phyloP scores from a whole-genome alignment of 2,113 vertebrate genomes.

The Aldabrachelys gigantea region DNA sequence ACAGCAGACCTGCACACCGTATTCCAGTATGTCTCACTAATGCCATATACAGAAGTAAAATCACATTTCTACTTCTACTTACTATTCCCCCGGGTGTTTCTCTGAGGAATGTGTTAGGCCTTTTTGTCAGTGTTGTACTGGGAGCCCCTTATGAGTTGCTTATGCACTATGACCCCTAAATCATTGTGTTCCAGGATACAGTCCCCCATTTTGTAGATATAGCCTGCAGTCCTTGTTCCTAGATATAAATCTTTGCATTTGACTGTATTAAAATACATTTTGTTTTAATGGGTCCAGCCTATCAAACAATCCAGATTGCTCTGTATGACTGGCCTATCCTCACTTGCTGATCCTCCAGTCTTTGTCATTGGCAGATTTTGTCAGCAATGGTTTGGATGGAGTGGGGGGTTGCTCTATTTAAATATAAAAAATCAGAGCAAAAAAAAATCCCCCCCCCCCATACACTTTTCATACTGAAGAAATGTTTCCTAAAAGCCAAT shows the following conservation, averaged over 20 bases:
- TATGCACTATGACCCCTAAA: background rate
- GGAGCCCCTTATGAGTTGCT: background rate
- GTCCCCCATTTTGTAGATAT: background rate
- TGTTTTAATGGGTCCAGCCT: background rate
- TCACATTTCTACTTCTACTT: background rate
- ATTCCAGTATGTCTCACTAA: background rate
- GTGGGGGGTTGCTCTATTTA: background rate
- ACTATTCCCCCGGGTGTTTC: background rate
- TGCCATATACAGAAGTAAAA: background rate
- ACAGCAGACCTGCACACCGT: background rate
- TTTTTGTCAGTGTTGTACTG: background rate
- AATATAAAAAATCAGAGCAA: background rate
- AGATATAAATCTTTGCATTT: background rate
- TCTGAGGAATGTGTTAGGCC: background rate
- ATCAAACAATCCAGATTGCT: background rate
- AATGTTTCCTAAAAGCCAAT: background rate
- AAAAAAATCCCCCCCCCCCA: rapidly evolving
- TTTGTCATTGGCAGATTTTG: background rate
- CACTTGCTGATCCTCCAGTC: background rate
- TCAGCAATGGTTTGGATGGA: background rate
- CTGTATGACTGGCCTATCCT: background rate
- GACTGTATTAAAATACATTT: background rate
- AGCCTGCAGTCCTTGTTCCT: background rate
- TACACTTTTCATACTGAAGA: background rate
- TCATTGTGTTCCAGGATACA: background rate